phyloP scores from a whole-genome alignment of 2,113 vertebrate genomes.

The Camelus bactrianus region DNA sequence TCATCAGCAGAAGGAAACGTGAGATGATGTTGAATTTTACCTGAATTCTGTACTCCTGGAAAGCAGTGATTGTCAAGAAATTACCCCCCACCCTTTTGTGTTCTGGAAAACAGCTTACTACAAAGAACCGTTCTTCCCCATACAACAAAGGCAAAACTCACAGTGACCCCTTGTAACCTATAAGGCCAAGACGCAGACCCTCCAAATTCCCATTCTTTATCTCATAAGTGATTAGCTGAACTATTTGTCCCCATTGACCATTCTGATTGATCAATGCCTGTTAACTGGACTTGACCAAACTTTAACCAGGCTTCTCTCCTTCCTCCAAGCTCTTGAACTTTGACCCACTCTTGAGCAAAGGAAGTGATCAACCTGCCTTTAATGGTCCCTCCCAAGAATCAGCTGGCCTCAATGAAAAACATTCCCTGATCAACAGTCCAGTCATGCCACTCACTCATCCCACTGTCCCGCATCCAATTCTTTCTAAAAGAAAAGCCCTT shows the following conservation, averaged over 20 bases:
- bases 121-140: not conserved
- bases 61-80: constrained; percentile 1
- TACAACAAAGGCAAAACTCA: constrained; percentile 22
- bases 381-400: not conserved
- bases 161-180: not conserved
- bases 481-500: not conserved
- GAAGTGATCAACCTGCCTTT: not conserved
- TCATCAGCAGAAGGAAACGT: not conserved
- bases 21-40: not conserved
- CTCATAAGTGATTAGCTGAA: not conserved
- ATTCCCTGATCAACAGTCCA: not conserved
- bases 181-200: not conserved
- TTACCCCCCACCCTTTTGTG: not conserved
- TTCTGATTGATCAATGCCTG: not conserved
- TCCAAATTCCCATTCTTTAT: constrained; percentile 11
- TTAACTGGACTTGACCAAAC: not conserved
- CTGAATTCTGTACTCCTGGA: not conserved
- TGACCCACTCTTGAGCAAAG: not conserved
- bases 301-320: not conserved
- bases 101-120: not conserved
- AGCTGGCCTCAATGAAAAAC: not conserved
- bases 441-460: not conserved
- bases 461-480: not conserved
- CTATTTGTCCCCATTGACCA: not conserved
- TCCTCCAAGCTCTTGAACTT: not conserved